phyloP scores from a whole-genome alignment of 2,888 invertebrate species.

The Eupithecia vulgata region DNA sequence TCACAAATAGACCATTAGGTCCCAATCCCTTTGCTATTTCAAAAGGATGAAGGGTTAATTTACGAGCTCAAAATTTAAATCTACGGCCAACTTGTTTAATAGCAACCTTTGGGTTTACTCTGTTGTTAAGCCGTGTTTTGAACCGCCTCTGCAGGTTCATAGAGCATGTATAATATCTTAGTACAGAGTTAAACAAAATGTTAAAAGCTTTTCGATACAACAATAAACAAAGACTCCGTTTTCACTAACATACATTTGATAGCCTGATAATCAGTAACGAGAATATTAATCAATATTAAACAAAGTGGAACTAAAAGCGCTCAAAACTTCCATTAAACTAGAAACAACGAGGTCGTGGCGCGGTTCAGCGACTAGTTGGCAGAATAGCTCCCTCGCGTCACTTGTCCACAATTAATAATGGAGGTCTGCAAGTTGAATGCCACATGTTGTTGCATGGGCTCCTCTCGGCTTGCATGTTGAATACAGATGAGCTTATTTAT shows the following conservation, averaged over 20 bases:
- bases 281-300: conserved; percentile 60
- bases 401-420: conserved; percentile 80
- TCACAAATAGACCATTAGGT: conserved; percentile 83
- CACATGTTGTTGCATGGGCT: conserved; percentile 81
- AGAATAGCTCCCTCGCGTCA: conserved; percentile 67
- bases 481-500: conserved; percentile 82
- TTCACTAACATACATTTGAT: conserved; percentile 23
- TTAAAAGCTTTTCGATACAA: conserved; percentile 45
- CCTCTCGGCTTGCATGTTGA: conserved; percentile 73
- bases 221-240: conserved; percentile 32
- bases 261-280: conserved; percentile 45
- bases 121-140: conserved; percentile 76
- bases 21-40: conserved; percentile 83
- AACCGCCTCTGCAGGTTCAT: conserved; percentile 45
- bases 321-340: conserved; percentile 67
- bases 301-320: conserved; percentile 53
- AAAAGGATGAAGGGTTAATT: conserved; percentile 84
- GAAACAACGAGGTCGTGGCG: conserved; percentile 60
- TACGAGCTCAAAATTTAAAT: conserved; percentile 84
- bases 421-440: conserved; percentile 79
- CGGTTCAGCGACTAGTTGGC: conserved; percentile 48
- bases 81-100: conserved; percentile 81
- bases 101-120: conserved; percentile 75
- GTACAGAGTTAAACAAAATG: conserved; percentile 27
- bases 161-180: conserved; percentile 18